Conservation (phyloP, 2,888 invertebrate genomes). For the Eupithecia tripunctaria region DNA sequence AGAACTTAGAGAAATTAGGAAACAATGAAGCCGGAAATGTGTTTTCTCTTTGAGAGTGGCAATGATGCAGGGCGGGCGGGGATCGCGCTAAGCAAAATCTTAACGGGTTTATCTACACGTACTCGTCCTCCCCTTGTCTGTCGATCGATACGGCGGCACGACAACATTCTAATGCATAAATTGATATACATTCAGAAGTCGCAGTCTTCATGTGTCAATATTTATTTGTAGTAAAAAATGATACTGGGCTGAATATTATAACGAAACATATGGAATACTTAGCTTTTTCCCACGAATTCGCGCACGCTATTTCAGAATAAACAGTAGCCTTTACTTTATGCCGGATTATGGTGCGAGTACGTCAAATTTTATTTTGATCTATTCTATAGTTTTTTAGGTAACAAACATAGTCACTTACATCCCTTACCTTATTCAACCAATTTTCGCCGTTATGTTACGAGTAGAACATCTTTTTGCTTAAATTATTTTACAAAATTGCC, state of each 20-base stretch:
- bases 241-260: neutral
- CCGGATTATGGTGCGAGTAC: neutral
- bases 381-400: neutral
- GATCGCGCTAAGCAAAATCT: slow-evolving; percentile 45
- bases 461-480: neutral
- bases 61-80: slow-evolving; percentile 48
- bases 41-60: slow-evolving; percentile 62
- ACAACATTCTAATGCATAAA: slow-evolving; percentile 32
- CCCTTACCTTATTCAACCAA: neutral
- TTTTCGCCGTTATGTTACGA: neutral
- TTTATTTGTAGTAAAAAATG: neutral
- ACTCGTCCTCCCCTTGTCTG: slow-evolving; percentile 34
- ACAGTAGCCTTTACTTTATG: neutral
- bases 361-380: neutral
- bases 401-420: neutral
- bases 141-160: slow-evolving; percentile 36
- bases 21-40: slow-evolving; percentile 78
- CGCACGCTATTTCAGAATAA: neutral
- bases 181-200: slow-evolving; percentile 20
- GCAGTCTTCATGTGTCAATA: slow-evolving; percentile 5
- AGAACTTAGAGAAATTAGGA: slow-evolving; percentile 76
- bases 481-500: neutral
- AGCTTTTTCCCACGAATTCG: neutral
- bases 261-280: neutral
- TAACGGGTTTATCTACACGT: slow-evolving; percentile 45